These are phyloP conservation scores for Darevskia nairensis DNA, from an alignment of 2,797 vertebrate genomes.

Conservation along the genomic window DNA sequence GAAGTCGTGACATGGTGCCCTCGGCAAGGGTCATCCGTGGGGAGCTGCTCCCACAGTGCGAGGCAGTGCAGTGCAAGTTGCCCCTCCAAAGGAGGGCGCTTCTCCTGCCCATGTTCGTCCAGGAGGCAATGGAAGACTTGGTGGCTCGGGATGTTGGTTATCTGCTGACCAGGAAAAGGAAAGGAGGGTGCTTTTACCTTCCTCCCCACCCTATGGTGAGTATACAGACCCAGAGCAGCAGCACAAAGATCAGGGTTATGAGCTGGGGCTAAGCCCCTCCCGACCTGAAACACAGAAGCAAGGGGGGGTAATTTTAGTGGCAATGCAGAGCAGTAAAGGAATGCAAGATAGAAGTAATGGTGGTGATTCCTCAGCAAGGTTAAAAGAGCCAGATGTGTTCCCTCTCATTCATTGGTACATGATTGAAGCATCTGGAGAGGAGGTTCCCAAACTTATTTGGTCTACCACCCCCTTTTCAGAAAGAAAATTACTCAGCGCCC, in stretches of 20 bases:
- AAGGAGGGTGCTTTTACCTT: conserved; percentile 4
- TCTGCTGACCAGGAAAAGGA: conserved; percentile 21
- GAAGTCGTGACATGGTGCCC: not conserved
- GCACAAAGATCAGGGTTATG: conserved; percentile 32
- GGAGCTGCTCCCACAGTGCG: conserved; percentile 6
- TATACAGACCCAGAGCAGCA: conserved; percentile 40
- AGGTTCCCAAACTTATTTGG: too few species aligned
- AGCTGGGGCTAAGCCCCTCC: conserved; percentile 44
- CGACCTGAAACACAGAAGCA: conserved; percentile 46
- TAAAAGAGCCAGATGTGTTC: conserved; percentile 34
- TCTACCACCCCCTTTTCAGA: too few species aligned
- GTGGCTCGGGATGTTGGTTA: conserved; percentile 16
- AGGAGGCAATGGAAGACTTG: conserved; percentile 28
- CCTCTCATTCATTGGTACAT: not conserved
- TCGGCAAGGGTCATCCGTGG: not conserved
- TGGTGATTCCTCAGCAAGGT: not conserved
- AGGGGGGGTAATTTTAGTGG: conserved; percentile 23
- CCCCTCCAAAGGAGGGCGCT: not conserved
- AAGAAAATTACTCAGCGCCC: too few species aligned
- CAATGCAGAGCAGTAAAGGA: not conserved
- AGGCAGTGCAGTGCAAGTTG: not conserved
- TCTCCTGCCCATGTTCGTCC: conserved; percentile 21
- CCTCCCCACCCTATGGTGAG: conserved; percentile 25
- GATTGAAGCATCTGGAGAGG: not conserved
- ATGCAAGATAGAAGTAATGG: not conserved